Percentiles rank a stretch among this genome's conserved stretches.
These are phyloP conservation scores for Brachylomia viminalis DNA, from an alignment of 2,888 invertebrate genomes.

Conservation along the genomic window DNA sequence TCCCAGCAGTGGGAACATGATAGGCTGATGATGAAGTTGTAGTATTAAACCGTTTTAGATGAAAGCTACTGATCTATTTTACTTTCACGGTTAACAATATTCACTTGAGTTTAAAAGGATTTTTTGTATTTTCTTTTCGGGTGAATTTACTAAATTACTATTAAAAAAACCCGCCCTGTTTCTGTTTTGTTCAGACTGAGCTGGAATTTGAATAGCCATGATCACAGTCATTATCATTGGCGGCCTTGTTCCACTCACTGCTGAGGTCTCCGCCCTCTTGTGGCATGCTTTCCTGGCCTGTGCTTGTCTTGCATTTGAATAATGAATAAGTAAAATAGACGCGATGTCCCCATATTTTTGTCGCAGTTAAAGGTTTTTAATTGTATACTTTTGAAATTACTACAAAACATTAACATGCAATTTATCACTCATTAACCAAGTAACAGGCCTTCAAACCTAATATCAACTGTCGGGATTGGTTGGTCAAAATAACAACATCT, in stretches of 20 bases:
- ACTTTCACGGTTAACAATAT: background rate
- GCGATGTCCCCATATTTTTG: background rate
- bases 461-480: background rate
- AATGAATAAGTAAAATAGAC: background rate
- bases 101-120: background rate
- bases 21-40: no score
- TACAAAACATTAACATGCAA: background rate
- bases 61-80: constrained; percentile 2
- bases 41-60: background rate
- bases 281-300: no score
- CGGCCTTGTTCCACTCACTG: no score
- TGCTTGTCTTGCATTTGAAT: no score
- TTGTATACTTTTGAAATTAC: no score
- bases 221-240: no score
- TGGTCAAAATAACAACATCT: background rate
- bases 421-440: background rate
- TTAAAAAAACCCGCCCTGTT: background rate
- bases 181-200: background rate
- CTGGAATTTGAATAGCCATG: background rate
- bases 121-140: background rate
- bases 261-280: no score
- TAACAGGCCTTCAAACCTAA: background rate
- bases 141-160: background rate
- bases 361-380: background rate
- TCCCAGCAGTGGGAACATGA: no score